Evolutionary conservation across 2,113 vertebrate species (phyloP), one percentile per base, ranked within the genome.

Genomic region (Salvelinus alpinus): DNA sequence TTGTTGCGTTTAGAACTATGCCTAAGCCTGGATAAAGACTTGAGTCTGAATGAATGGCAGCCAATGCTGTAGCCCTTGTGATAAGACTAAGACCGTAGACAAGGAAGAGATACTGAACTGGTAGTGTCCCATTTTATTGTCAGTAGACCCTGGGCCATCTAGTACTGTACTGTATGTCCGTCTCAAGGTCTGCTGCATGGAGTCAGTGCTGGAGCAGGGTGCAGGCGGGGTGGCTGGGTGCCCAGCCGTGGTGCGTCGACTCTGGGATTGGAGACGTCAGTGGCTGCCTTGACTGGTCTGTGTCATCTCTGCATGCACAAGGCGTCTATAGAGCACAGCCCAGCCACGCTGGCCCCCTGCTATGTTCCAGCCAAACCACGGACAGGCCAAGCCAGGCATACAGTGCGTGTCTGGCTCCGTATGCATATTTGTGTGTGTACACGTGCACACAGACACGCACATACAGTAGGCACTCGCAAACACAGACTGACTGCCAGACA

Each of bases 211-310:
- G 48, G 5, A 51, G 38, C 34, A 51, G 18, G 69, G 18, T 25
- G 3, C 38, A 47, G 29, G 25, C 16, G 6, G 5, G 12, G 34
- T 65, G 72, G 31, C 59, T 22, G 38, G 12, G 13, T 13, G 71
- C 57, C 57, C 18, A 38, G 34, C 11, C 25, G 31, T 9, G 24
- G 59, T 31, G 34, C 20, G 6, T 60, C n/a, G 27, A 13, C 29
- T 24, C 18, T 62, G 59, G 59, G 59, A 59, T 64, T 7, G 16
- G 57, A 38, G 57, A 22, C 70, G 64, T 72, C 70, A 78, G 20
- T 12, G 44, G 27, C 70, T 20, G 18, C 70, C 70, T 78, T 54
- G 60, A 66, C 29, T 25, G 59, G 16, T 11, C 59, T 60, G 2
- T 77, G 76, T 54, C 70, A 64, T 66, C 4, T 54, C 22, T 2